These are phyloP conservation scores for Loriculus beryllinus DNA, from an alignment of 2,797 vertebrate genomes.

Conservation along the genomic window DNA sequence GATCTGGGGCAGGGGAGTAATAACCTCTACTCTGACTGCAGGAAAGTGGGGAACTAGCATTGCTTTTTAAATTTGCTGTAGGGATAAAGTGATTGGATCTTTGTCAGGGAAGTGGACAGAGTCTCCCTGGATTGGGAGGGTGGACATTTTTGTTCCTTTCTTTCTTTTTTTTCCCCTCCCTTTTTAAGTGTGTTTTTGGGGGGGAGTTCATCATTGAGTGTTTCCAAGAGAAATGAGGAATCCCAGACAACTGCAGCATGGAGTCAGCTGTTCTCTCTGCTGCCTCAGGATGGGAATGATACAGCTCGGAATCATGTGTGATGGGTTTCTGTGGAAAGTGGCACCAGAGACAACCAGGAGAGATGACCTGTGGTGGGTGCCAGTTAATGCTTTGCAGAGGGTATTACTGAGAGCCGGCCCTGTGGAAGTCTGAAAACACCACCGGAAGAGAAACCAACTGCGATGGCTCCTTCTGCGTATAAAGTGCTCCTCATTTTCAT, in stretches of 20 bases:
- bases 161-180: neutral
- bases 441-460: neutral
- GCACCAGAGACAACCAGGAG: neutral
- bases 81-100: neutral
- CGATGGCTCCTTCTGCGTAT: constrained; percentile 50
- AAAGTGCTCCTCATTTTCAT: constrained; percentile 60
- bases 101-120: constrained; percentile 22
- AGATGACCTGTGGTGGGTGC: neutral
- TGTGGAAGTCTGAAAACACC: neutral
- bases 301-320: neutral
- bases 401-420: neutral
- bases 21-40: neutral
- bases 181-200: constrained; percentile 6
- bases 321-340: neutral
- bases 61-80: constrained; percentile 23
- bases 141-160: accelerated
- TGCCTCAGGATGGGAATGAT: constrained; percentile 16
- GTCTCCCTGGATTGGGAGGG: neutral
- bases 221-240: constrained; percentile 53
- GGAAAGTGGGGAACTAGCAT: neutral
- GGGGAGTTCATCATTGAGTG: neutral
- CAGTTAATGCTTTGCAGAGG: constrained; percentile 1
- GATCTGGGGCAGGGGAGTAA: neutral
- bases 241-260: neutral
- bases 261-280: constrained; percentile 2